Base-by-base conservation (phyloP, 2,888 invertebrate genomes). In the Stenolophus ochropezus region DNA sequence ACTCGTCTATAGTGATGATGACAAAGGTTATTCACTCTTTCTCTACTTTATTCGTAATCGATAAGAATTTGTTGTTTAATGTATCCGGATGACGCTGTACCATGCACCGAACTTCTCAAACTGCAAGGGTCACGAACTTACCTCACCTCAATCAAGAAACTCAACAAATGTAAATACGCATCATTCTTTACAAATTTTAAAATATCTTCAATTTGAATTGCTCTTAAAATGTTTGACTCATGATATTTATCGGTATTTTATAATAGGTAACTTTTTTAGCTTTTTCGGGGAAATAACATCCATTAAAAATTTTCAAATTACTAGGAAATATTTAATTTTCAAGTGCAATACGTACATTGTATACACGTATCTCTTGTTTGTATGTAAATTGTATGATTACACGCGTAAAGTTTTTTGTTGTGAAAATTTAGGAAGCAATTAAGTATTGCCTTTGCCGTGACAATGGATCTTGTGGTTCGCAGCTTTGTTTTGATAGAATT, bases 401-500 rank as follows among this genome's bases (percentile, higher is more conserved):
- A 47, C 42, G 25, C 56, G 27, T 51, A 75, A 49, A 53, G 18
- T 11, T 53, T 11, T 18, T 75, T 75, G 56, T 20, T 42, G 27
- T 53, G 51, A 23, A 75, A 75, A 75, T n/a, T 75, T 56, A 56
- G 56, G 56, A 53, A 74, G 49, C 16, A 75, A 27, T 75, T 33
- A 20, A 25, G 8, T 18, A 11, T 47, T 74, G 74, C 23, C 16
- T 53, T 53, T 53, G 14, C 25, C 33, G 47, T 65, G 61, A 77
- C 58, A 77, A 20, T 78, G 65, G 47, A 77, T 65, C 33, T 61
- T 61, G 33, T 20, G 75, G 23, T 78, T 65, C 23, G 21, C 21
- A 8, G 56, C 18, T 33, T 18, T 53, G 61, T 61, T 58, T 77
- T 77, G 76, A 42, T 77, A 61, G 33, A 33, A 76, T 82, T 82